Conservation (phyloP, 2,797 vertebrate species). For the Acomys russatus region DNA sequence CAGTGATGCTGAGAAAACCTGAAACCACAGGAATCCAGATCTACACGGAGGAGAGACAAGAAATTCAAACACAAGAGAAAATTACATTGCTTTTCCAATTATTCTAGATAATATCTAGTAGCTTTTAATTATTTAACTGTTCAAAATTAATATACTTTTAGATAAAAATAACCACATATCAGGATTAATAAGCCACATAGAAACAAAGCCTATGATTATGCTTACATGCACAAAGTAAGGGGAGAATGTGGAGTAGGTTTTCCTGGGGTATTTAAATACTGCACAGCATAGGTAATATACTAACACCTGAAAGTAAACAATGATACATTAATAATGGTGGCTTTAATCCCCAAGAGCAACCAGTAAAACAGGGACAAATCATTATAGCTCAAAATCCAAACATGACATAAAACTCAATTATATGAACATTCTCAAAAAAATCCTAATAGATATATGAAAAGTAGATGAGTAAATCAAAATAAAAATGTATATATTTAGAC, state of each 20-base stretch:
- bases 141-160: conserved; percentile 34
- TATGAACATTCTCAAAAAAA: neutral
- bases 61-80: neutral
- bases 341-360: neutral
- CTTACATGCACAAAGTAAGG: neutral
- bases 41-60: neutral
- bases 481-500: neutral
- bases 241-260: neutral
- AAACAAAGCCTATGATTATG: neutral
- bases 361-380: neutral
- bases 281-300: neutral
- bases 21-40: neutral
- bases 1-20: neutral
- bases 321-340: neutral
- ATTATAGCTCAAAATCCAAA: neutral
- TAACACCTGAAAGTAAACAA: neutral
- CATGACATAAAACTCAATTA: neutral
- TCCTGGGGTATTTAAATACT: neutral
- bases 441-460: neutral
- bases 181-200: neutral
- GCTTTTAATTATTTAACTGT: conserved; percentile 3
- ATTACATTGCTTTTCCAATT: neutral
- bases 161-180: neutral
- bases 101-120: neutral
- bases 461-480: neutral